phyloP scores from a whole-genome alignment of 64 coral and sea anemone genomes.

The Orbicella faveolata region DNA sequence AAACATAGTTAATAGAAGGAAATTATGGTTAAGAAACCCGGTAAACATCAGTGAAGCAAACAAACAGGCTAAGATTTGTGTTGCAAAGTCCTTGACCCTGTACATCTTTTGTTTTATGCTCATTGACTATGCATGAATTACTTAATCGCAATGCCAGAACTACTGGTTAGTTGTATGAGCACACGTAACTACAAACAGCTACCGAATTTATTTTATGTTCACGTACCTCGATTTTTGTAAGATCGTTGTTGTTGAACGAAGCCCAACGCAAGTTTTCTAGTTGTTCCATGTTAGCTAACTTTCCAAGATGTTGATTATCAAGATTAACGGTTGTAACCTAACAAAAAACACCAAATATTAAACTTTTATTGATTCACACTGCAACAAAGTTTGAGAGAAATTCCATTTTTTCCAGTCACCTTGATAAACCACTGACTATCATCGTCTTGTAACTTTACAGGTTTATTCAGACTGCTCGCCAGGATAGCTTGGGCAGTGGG shows the following conservation, averaged over 20 bases:
- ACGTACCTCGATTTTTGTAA: constrained; percentile 89
- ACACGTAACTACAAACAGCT: background rate
- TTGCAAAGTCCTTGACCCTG: no score
- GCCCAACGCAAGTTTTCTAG: constrained; percentile 89
- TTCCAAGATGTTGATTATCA: constrained; percentile 85
- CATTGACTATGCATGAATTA: no score
- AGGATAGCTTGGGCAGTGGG: constrained; percentile 73
- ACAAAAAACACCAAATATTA: background rate
- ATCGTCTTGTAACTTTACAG: constrained; percentile 72
- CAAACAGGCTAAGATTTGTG: no score
- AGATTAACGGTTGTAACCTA: constrained; percentile 92
- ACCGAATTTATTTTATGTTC: background rate
- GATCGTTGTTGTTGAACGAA: constrained; percentile 91
- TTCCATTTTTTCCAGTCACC: constrained; percentile 21
- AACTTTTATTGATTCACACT: no score
- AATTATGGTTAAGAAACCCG: no score
- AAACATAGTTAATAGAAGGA: no score
- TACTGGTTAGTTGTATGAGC: no score
- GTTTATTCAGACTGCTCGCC: constrained; percentile 75
- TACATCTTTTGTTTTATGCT: no score
- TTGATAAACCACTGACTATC: constrained; percentile 89
- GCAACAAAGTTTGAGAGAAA: background rate
- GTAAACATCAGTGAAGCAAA: no score
- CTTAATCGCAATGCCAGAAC: no score
- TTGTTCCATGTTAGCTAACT: constrained; percentile 93